phyloP scores from a whole-genome alignment of 2,888 invertebrate genomes.

The Parnassius glacialis region DNA sequence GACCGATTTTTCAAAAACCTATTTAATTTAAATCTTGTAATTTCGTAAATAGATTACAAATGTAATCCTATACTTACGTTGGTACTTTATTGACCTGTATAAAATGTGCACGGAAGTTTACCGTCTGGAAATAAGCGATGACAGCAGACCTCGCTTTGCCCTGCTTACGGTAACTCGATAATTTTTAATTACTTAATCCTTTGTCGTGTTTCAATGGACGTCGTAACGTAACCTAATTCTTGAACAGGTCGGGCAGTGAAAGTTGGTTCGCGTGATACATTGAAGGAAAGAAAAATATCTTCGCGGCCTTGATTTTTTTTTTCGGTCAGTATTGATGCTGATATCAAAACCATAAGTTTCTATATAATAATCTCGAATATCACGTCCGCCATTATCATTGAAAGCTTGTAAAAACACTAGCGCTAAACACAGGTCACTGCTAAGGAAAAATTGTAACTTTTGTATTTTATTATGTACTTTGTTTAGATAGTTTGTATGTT shows the following conservation, averaged over 20 bases:
- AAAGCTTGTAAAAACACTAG: no score
- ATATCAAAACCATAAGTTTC: no score
- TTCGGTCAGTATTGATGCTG: no score
- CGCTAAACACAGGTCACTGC: no score
- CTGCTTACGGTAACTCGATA: conserved; percentile 8
- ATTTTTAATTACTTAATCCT: conserved; percentile 15
- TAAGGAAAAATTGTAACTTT: no score
- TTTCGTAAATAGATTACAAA: conserved; percentile 22
- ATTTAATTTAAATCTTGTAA: conserved; percentile 24
- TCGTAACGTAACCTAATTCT: conserved; percentile 9
- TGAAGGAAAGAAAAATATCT: no score
- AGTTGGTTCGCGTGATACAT: no score
- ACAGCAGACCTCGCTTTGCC: conserved; percentile 6
- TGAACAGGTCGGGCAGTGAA: not conserved
- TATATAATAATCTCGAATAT: no score
- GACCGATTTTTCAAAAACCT: conserved; percentile 1
- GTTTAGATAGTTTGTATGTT: no score
- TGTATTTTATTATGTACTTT: no score
- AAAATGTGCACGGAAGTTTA: conserved; percentile 15
- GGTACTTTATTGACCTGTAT: conserved; percentile 17
- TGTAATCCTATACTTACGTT: conserved; percentile 22
- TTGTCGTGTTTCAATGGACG: not conserved
- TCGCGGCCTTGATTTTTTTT: no score
- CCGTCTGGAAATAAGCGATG: conserved; percentile 4
- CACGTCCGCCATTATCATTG: no score